Base-by-base conservation (phyloP, 2,113 vertebrate species). In the Rutilus rutilus region DNA sequence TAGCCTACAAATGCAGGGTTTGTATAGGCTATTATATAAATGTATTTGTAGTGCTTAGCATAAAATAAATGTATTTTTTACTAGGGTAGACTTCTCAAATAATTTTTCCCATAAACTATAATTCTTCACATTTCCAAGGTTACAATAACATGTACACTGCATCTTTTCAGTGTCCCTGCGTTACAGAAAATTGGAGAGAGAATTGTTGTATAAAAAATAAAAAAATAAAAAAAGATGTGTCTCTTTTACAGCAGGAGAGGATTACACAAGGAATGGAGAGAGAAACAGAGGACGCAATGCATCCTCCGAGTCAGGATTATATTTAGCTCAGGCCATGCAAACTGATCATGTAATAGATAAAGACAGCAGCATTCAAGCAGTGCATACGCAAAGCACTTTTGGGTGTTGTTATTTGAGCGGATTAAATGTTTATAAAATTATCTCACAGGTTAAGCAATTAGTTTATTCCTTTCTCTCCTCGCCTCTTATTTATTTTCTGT, bases 351-450 rank as follows among this genome's bases (percentile, higher is more conserved):
- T 85, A 88, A 86, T 83, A 71, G 83, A 85, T 39, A 84, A 57
- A 65, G 74, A 86, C 87, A 86, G 83, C 84, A 87, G 81, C 76
- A 65, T 83, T 83, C 59, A 67, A 83, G n/a, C 78, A 71, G 82
- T 78, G 79, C 59, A 81, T 30, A 76, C 62, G 89, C 78, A 85
- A 25, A 75, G 78, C 81, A 87, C 88, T 90, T 86, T 86, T 73
- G 80, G 79, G 78, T 73, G 78, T 87, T 88, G 88, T 93, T 91
- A 88, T 90, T 83, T 77, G 75, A 54, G 75, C 25, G 50, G 85
- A 87, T 88, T 76, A 74, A 74, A 79, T 88, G 91, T 90, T 92
- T 93, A 92, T 93, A 54, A 74, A 91, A 93, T 93, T 90, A 92
- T 91, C 89, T 86, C 86, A 82, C 83, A 27, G 85, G 64, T 71